phyloP scores from a whole-genome alignment of 2,113 vertebrate genomes.

The Argyrosomus japonicus region DNA sequence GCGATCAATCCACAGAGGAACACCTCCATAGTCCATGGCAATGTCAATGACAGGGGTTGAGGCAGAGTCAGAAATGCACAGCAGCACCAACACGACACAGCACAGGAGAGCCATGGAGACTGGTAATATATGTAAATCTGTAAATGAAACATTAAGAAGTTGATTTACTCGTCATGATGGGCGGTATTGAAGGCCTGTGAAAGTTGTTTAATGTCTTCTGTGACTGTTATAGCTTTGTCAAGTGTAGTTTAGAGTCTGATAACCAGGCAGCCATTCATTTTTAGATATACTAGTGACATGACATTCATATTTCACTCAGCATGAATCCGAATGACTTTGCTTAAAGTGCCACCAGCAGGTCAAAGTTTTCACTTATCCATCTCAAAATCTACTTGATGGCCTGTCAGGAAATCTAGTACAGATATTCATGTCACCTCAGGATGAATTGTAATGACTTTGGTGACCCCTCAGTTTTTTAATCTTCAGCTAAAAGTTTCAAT shows the following conservation, averaged over 20 bases:
- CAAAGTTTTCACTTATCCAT: neutral
- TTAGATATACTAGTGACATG: neutral
- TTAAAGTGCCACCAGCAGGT: neutral
- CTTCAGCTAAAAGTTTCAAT: neutral
- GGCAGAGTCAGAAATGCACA: constrained; percentile 42
- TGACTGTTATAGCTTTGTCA: neutral
- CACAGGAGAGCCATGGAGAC: constrained; percentile 54
- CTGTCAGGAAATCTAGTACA: neutral
- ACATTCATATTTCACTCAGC: neutral
- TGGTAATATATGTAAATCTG: constrained; percentile 8
- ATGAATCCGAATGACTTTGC: neutral
- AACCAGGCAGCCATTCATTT: neutral
- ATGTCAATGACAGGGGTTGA: constrained; percentile 23
- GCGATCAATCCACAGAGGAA: constrained; percentile 83
- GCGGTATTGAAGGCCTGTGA: neutral
- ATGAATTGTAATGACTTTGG: neutral
- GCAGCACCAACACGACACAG: constrained; percentile 40
- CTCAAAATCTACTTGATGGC: neutral
- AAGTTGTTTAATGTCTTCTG: neutral
- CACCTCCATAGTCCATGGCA: constrained; percentile 81
- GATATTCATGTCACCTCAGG: neutral
- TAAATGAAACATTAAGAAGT: constrained; percentile 7
- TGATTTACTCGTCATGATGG: neutral
- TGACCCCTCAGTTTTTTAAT: neutral
- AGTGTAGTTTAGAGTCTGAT: neutral